Evolutionary conservation across 2,797 vertebrate species (phyloP).

Genomic region (Valencia hispanica): DNA sequence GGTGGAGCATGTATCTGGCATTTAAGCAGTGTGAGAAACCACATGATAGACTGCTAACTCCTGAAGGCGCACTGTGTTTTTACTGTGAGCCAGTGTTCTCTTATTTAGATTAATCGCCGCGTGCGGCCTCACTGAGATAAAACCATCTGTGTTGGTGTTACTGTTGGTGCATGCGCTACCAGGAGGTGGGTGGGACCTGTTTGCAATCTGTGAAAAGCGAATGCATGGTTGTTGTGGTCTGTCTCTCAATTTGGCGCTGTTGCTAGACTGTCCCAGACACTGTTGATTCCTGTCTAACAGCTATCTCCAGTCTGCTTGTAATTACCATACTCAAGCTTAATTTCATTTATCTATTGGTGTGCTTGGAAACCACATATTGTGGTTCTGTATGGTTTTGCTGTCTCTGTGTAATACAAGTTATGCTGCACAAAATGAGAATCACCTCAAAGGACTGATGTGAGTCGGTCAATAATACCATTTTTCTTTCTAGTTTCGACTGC

Average conservation of each 20-base stretch:
- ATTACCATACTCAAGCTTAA: neutral
- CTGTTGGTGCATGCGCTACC: conserved; percentile 45
- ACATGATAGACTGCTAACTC: conserved; percentile 34
- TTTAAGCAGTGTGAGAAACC: conserved; percentile 54
- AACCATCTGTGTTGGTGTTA: conserved; percentile 68
- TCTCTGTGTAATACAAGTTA: neutral
- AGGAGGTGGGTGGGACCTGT: conserved; percentile 59
- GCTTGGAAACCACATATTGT: neutral
- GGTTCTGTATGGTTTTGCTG: conserved; percentile 14
- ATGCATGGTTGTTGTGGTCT: conserved; percentile 43
- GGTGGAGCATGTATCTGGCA: conserved; percentile 42
- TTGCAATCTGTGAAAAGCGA: conserved; percentile 55
- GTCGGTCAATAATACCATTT: conserved; percentile 23
- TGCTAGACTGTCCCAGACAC: conserved; percentile 27
- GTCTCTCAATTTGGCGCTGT: conserved; percentile 38
- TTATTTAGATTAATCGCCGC: conserved; percentile 57
- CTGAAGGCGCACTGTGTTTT: conserved; percentile 42
- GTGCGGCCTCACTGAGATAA: conserved; percentile 46
- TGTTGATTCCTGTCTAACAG: conserved; percentile 20
- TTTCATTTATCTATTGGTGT: conserved; percentile 16
- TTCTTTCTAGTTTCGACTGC: conserved; percentile 21
- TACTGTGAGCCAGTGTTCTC: conserved; percentile 54
- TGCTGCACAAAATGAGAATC: conserved; percentile 14
- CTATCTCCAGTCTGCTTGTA: conserved; percentile 7
- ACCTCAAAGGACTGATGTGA: conserved; percentile 16